Conservation (phyloP, 2,797 vertebrate species). For the Remorina albescens region DNA sequence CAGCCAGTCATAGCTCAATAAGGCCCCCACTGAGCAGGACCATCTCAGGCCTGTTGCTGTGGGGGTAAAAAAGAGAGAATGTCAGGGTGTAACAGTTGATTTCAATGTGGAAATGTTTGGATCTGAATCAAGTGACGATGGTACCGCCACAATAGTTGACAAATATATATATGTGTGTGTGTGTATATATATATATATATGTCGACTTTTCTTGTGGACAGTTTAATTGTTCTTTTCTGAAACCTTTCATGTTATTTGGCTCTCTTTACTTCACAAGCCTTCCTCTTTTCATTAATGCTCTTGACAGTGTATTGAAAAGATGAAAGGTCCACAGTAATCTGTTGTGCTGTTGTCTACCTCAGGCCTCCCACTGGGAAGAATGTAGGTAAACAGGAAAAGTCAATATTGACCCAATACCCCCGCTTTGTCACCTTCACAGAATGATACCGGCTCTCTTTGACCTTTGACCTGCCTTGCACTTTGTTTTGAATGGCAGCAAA, state of each 20-base stretch:
- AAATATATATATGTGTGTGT: too few species aligned
- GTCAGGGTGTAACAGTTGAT: slow-evolving; percentile 37
- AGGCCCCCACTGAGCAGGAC: slow-evolving; percentile 55
- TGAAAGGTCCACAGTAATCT: slow-evolving; percentile 47
- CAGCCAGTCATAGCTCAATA: slow-evolving; percentile 81
- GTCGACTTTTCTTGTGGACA: slow-evolving; percentile 24
- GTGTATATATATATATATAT: background rate
- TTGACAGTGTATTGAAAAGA: slow-evolving; percentile 12
- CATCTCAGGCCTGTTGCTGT: slow-evolving; percentile 24
- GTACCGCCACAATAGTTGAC: slow-evolving; percentile 10
- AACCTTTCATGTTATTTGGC: slow-evolving; percentile 47
- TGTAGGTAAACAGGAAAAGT: slow-evolving; percentile 57
- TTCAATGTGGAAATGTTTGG: slow-evolving; percentile 25
- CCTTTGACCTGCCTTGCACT: slow-evolving; percentile 60
- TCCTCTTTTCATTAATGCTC: slow-evolving; percentile 39
- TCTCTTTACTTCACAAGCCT: slow-evolving; percentile 34
- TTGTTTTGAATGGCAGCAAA: slow-evolving; percentile 43
- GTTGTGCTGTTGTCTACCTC: slow-evolving; percentile 42
- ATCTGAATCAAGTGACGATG: slow-evolving; percentile 20
- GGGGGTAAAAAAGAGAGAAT: slow-evolving; percentile 31
- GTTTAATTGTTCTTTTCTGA: slow-evolving; percentile 42
- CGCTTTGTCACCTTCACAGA: slow-evolving; percentile 59
- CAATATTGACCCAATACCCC: slow-evolving; percentile 75
- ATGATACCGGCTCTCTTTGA: slow-evolving; percentile 58
- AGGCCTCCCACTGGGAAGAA: slow-evolving; percentile 64